Evolutionary conservation across 2,797 vertebrate species (phyloP).

Genomic region (Vireo griseus): DNA sequence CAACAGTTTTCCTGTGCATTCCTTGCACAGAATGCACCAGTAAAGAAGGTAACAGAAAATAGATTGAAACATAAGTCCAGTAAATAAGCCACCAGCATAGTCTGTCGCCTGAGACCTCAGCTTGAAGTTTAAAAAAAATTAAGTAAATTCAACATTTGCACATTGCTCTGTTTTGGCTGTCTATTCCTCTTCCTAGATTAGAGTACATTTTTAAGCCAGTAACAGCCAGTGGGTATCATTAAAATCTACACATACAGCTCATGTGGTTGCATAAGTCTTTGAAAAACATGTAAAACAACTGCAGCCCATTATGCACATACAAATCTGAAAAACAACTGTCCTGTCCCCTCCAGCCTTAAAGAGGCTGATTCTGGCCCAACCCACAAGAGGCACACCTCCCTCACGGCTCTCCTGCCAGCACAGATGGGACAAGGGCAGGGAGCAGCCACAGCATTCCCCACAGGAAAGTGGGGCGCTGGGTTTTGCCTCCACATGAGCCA

Average conservation of each 20-base stretch:
- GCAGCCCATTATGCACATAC: not conserved
- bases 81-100: not conserved
- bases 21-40: not conserved
- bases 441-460: not conserved
- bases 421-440: not conserved
- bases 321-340: conserved; percentile 12
- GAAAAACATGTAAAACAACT: conserved; percentile 22
- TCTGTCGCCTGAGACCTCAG: not conserved
- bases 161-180: not conserved
- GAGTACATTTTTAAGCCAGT: not conserved
- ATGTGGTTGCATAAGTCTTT: not conserved
- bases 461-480: accelerated
- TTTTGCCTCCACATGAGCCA: not conserved
- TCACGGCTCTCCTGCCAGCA: not conserved
- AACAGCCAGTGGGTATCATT: not conserved
- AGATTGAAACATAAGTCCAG: accelerated
- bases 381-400: accelerated
- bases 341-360: not conserved
- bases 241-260: not conserved
- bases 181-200: not conserved
- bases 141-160: not conserved
- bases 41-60: not conserved
- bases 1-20: not conserved
- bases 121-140: not conserved
- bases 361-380: not conserved